Percentiles rank a stretch among this genome's conserved stretches.
These are phyloP conservation scores for Notiomystis cincta DNA, from an alignment of 2,113 vertebrate species.

Conservation along the genomic window DNA sequence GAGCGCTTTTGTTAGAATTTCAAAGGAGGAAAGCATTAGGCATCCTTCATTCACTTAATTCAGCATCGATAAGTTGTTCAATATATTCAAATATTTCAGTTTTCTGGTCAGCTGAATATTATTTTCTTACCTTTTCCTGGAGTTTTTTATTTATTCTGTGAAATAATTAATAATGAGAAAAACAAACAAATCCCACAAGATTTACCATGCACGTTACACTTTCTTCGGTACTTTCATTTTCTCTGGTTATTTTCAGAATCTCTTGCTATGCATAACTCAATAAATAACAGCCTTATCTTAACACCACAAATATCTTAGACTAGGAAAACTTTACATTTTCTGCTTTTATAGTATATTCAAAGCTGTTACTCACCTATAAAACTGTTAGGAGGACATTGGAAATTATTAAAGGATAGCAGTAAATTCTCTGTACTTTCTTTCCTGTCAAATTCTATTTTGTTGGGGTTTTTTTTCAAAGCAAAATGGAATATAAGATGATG, in stretches of 20 bases:
- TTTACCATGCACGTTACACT: background rate
- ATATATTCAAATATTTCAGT: background rate
- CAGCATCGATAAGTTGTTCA: background rate
- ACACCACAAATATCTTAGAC: background rate
- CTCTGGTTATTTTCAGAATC: background rate
- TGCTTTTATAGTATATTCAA: background rate
- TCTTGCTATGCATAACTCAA: background rate
- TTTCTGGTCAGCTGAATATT: background rate
- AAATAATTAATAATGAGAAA: background rate
- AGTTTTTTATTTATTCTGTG: background rate
- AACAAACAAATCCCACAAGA: background rate
- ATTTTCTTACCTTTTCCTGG: background rate
- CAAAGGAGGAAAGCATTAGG: background rate
- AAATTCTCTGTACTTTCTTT: background rate
- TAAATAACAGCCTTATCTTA: background rate
- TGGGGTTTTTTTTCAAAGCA: background rate
- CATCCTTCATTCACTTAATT: background rate
- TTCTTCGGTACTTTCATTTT: background rate
- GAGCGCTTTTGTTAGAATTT: background rate
- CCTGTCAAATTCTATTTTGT: background rate
- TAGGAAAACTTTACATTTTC: background rate
- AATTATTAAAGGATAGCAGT: background rate
- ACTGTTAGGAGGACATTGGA: rapidly evolving
- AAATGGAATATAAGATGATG: background rate
- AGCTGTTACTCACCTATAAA: background rate